Conservation (phyloP, 2,888 invertebrate genomes). For the Acanthosepion esculentum region DNA sequence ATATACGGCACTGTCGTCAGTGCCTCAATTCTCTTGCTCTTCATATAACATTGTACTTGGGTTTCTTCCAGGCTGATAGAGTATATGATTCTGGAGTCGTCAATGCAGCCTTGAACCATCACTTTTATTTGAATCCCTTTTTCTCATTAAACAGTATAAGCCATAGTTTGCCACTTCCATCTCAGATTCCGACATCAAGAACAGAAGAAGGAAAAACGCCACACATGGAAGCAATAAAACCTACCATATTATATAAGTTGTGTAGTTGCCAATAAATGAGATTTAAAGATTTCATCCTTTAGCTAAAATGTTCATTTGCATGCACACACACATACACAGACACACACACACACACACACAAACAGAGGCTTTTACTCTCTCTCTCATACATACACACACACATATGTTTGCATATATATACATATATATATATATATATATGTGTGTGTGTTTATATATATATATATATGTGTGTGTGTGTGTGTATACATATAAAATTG, state of each 20-base stretch:
- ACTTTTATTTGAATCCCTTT: background rate
- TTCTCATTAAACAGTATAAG: constrained; percentile 33
- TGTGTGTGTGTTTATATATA: background rate
- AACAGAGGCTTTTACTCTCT: too few relatives aligned
- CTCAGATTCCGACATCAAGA: constrained; percentile 20
- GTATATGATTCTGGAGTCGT: background rate
- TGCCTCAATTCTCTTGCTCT: background rate
- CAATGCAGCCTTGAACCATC: background rate
- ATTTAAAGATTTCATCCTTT: background rate
- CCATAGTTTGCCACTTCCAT: background rate
- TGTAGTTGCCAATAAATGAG: background rate
- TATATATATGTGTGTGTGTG: background rate
- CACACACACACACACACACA: too few relatives aligned
- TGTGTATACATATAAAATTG: background rate
- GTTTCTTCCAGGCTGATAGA: background rate
- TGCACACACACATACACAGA: too few relatives aligned
- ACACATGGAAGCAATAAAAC: constrained; percentile 6
- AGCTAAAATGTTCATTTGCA: background rate
- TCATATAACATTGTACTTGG: background rate
- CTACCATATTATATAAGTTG: background rate
- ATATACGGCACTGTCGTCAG: too few relatives aligned
- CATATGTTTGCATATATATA: too few relatives aligned
- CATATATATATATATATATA: background rate
- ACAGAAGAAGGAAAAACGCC: background rate
- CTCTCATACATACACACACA: too few relatives aligned